Conservation (phyloP, 64 coral and sea anemone genomes). For the Porites lutea region DNA sequence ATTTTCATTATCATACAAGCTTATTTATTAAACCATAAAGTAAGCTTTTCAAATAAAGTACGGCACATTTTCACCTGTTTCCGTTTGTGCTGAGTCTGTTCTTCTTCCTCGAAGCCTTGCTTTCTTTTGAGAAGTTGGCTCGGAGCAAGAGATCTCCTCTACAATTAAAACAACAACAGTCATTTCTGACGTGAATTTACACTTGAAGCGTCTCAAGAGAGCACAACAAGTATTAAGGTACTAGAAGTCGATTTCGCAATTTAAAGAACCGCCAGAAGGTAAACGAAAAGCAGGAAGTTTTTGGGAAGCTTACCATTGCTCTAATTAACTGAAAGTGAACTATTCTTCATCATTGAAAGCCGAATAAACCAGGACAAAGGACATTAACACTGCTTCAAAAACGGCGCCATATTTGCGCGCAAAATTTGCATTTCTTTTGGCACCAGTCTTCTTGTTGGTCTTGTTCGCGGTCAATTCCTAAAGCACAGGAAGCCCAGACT, state of each 20-base stretch:
- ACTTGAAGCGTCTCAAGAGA: too few relatives aligned
- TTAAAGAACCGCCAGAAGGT: not conserved
- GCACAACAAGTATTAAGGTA: too few relatives aligned
- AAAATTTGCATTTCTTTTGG: constrained; percentile 3
- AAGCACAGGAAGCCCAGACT: too few relatives aligned
- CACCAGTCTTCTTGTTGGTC: not conserved
- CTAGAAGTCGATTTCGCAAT: not conserved
- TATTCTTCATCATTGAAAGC: not conserved
- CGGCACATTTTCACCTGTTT: constrained; percentile 58
- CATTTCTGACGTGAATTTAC: not conserved
- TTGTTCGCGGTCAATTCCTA: not conserved
- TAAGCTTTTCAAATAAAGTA: too few relatives aligned
- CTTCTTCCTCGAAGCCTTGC: constrained; percentile 38
- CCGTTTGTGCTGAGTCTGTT: constrained; percentile 41
- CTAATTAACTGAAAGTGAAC: not conserved
- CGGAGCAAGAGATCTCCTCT: constrained; percentile 92
- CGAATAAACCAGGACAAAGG: not conserved
- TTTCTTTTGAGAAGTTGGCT: constrained; percentile 92
- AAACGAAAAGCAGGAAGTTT: not conserved
- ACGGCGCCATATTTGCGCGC: constrained; percentile 30
- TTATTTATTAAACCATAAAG: too few relatives aligned
- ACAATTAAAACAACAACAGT: not conserved
- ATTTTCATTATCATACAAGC: too few relatives aligned
- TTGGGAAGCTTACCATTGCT: constrained; percentile 32
- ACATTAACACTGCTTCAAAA: constrained; percentile 3